Evolutionary conservation across 2,797 vertebrate genomes (phyloP).

Genomic region (Rhadinocentrus ornatus): DNA sequence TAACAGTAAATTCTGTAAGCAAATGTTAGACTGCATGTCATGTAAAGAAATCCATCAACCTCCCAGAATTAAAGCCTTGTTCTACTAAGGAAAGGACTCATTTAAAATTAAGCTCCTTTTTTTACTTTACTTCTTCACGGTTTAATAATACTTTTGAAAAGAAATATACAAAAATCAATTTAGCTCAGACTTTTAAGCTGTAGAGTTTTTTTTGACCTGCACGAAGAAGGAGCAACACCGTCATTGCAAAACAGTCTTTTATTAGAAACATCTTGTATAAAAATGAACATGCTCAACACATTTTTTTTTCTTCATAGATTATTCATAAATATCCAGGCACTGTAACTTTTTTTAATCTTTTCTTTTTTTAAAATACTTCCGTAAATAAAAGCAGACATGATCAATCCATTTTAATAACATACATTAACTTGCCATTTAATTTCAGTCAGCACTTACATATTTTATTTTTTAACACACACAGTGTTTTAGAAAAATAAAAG

Average conservation of each 20-base stretch:
- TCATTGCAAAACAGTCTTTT: slow-evolving; percentile 92
- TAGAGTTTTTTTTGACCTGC: background rate
- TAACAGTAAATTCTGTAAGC: too few relatives aligned
- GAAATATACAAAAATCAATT: background rate
- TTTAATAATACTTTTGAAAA: too few relatives aligned
- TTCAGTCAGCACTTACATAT: slow-evolving; percentile 93
- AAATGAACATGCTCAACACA: slow-evolving; percentile 97
- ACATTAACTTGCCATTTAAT: slow-evolving; percentile 92
- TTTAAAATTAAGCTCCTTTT: too few relatives aligned
- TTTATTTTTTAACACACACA: slow-evolving; percentile 87
- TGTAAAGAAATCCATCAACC: too few relatives aligned
- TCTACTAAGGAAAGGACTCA: too few relatives aligned
- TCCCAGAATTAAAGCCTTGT: too few relatives aligned
- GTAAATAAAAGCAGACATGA: slow-evolving; percentile 90
- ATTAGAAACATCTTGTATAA: slow-evolving; percentile 98
- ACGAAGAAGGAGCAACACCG: slow-evolving; percentile 27
- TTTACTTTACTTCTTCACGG: too few relatives aligned
- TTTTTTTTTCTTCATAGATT: slow-evolving; percentile 82
- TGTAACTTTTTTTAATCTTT: slow-evolving; percentile 86
- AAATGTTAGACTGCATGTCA: too few relatives aligned
- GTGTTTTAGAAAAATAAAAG: slow-evolving; percentile 76
- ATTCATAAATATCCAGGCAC: slow-evolving; percentile 98
- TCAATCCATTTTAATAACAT: slow-evolving; percentile 91
- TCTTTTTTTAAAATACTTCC: slow-evolving; percentile 83
- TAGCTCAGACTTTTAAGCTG: background rate